Evolutionary conservation across 2,797 vertebrate genomes (phyloP).

Genomic region (Eremophila alpestris): DNA sequence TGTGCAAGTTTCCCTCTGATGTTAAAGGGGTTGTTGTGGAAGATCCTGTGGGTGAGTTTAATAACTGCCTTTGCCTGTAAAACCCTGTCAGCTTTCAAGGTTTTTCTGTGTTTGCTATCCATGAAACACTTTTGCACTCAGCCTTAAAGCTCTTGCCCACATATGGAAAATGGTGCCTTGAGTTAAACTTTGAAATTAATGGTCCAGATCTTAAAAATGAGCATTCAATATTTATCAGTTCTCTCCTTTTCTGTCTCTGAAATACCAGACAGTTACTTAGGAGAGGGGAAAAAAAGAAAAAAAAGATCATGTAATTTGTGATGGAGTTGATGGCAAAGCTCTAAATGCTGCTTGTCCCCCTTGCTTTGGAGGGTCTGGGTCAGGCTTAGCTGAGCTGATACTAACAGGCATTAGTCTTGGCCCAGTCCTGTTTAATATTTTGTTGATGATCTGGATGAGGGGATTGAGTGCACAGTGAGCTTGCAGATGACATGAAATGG

Average conservation of each 20-base stretch:
- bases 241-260: not conserved
- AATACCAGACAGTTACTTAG: not conserved
- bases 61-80: not conserved
- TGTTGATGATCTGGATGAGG: not conserved
- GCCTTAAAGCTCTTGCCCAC: not conserved
- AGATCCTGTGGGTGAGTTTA: not conserved
- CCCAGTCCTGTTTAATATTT: not conserved
- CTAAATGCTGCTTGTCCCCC: not conserved
- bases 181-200: not conserved
- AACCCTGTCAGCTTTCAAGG: not conserved
- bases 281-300: not conserved
- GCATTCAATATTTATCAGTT: not conserved
- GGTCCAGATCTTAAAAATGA: not conserved
- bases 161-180: fast-evolving
- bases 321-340: not conserved
- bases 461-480: fast-evolving
- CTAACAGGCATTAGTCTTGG: not conserved
- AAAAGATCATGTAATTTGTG: not conserved
- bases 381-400: not conserved
- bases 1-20: not conserved
- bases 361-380: not conserved
- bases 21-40: not conserved
- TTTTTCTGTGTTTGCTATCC: not conserved
- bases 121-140: not conserved
- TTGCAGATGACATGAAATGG: not conserved